These are phyloP conservation scores for Bombylius major DNA, from an alignment of 2,888 invertebrate genomes.

Conservation along the genomic window DNA sequence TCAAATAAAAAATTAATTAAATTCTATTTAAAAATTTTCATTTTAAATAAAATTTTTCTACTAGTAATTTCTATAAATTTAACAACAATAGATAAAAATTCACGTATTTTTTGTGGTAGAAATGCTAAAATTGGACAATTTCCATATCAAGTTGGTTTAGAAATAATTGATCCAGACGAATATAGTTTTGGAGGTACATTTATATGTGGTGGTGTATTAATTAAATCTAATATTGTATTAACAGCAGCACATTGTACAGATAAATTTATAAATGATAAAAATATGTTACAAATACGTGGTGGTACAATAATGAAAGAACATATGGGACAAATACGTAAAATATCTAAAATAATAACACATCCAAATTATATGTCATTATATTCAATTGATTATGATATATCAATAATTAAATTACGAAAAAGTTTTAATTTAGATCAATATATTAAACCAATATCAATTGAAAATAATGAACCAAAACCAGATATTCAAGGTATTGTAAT, in stretches of 20 bases:
- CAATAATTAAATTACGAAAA: neutral
- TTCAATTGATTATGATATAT: neutral
- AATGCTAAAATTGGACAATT: neutral
- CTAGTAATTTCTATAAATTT: too few species aligned
- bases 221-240: neutral
- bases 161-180: neutral
- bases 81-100: too few species aligned
- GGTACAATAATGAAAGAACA: neutral
- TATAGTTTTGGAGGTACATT: neutral
- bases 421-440: neutral
- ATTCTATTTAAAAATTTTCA: too few species aligned
- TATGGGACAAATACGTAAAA: neutral
- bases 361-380: neutral
- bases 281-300: neutral
- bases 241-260: neutral
- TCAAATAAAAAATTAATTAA: too few species aligned
- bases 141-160: neutral
- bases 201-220: neutral
- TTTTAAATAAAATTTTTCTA: too few species aligned
- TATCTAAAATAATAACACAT: neutral
- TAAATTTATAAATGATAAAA: neutral
- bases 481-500: neutral
- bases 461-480: neutral
- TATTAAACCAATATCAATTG: slow-evolving; percentile 4
- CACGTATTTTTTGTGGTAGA: neutral